A percentile compares a stretch with the other conserved stretches of the same genome.
Conservation (phyloP, 2,113 vertebrate genomes). For the Atlantisia rogersi region DNA sequence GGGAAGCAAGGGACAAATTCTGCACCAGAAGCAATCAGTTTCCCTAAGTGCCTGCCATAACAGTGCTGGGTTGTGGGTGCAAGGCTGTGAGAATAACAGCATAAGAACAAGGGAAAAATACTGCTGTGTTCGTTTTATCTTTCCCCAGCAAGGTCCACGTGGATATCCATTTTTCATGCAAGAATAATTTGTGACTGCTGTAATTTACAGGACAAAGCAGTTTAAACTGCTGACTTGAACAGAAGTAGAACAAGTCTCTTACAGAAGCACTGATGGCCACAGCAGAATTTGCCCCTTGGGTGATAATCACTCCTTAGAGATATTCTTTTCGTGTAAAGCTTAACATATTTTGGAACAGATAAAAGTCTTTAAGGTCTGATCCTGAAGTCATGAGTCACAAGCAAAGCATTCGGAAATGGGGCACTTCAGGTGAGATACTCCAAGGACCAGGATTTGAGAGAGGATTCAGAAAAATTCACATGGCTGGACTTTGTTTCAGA, state of each 20-base stretch:
- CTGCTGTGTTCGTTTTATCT: not conserved
- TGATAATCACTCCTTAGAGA: not conserved
- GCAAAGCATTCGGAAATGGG: not conserved
- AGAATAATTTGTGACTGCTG: slow-evolving; percentile 18
- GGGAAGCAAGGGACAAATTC: not conserved
- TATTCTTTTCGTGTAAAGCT: slow-evolving; percentile 5
- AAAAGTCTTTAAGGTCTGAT: not conserved
- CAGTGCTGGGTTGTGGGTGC: not conserved
- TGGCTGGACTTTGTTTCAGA: not conserved
- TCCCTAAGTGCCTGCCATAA: not conserved
- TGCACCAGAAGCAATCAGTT: not conserved
- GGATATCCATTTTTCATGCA: not conserved
- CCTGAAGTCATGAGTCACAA: not conserved
- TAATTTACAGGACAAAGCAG: slow-evolving; percentile 16
- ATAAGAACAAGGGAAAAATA: not conserved
- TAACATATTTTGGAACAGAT: not conserved
- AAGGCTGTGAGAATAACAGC: not conserved
- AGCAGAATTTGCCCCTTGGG: not conserved
- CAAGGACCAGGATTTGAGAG: not conserved
- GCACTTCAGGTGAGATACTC: not conserved
- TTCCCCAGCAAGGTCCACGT: not conserved
- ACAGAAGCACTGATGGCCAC: not conserved
- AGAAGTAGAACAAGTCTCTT: slow-evolving; percentile 16
- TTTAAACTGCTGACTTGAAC: slow-evolving; percentile 9
- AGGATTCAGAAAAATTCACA: not conserved